phyloP scores from a whole-genome alignment of 2,797 vertebrate species.

The Molossus molossus region DNA sequence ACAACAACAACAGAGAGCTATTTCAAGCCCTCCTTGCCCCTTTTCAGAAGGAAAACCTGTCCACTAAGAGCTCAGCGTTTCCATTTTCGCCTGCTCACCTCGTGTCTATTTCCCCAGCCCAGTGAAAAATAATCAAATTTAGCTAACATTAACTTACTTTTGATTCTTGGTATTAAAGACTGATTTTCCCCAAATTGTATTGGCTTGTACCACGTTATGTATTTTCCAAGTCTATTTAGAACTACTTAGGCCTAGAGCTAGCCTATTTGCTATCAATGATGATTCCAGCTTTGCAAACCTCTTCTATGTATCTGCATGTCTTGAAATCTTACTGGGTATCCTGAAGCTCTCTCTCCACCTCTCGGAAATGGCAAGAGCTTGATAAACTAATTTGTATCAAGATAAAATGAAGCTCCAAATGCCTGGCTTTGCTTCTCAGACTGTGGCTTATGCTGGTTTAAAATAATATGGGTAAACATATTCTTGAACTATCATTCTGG shows the following conservation, averaged over 20 bases:
- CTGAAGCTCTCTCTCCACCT: neutral
- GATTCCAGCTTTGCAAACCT: neutral
- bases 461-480: neutral
- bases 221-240: conserved; percentile 42
- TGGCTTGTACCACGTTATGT: neutral
- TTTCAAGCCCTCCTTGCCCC: neutral
- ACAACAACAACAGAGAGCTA: conserved; percentile 11
- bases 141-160: conserved; percentile 1
- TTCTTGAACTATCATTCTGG: neutral
- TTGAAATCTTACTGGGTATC: conserved; percentile 26
- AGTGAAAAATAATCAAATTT: neutral
- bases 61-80: neutral
- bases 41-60: conserved; percentile 73
- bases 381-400: conserved; percentile 46
- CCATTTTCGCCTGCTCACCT: conserved; percentile 29
- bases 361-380: neutral
- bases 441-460: neutral
- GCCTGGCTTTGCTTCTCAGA: neutral
- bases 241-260: neutral
- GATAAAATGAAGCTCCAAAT: conserved; percentile 27
- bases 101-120: neutral
- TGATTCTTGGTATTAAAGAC: conserved; percentile 56
- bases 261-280: neutral
- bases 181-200: neutral
- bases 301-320: neutral